Base-by-base conservation (phyloP, 2,888 invertebrate species). In the Drosophila austrosaltans region DNA sequence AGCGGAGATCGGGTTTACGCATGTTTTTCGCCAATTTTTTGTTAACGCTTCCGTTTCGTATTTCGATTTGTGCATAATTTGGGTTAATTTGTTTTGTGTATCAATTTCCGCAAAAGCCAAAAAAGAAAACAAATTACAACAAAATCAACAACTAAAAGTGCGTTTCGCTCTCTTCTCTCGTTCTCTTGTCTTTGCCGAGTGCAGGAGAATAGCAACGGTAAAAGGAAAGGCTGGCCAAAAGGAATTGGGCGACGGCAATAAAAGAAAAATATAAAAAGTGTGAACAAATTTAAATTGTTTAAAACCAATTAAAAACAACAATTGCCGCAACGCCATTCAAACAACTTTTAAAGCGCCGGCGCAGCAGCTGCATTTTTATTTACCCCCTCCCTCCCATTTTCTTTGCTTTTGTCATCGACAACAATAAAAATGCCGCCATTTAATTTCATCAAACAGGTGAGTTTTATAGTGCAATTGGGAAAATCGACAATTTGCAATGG, bases 381-480 rank as follows among this genome's bases (percentile, higher is more conserved):
- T 32, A 20, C 39, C 20, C 30, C 16, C 2, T 32, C 20, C 39
- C 20, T 30, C 12, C 3, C 30, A 10, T 8, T 5, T 28, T 30
- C 66, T 75, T 78, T 68, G 71, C 79, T 66, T 69, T 84, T 77
- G 75, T 73, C 75, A 78, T 56, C 32, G 53, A 54, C 48, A 30
- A 53, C 42, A 39, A 72, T 10, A 32, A 69, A 88, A 80, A 87
- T 91, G 81, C 74, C 90, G 72, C 89, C 87, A 68, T 85, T 79
- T 77, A 90, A 90, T 82, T 91, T 91, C 67, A 88, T 90, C 72
- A 82, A 87, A 72, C 90, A 90, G 91, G 90, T 90, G 78, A 90
- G 36, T 36, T 36, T 8, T 8, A 36, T 36, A 36, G 89, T 81
- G 70, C 63, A 48, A 48, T 25, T 48, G 25, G 16, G 62, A 75